Conservation (phyloP, 2,113 vertebrate genomes). For the Sebastes schlegelii region DNA sequence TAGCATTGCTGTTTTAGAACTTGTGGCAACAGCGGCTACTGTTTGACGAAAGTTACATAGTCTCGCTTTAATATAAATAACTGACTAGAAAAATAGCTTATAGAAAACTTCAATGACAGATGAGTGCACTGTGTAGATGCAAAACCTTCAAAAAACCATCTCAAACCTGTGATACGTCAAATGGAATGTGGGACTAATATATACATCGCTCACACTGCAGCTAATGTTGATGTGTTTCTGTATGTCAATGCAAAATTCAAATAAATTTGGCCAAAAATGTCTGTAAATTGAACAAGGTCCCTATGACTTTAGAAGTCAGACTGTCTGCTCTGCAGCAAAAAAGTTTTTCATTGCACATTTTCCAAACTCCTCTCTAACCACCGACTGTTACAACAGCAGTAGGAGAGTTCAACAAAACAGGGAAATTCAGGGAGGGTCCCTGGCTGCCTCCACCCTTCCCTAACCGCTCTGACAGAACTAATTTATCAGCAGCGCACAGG, state of each 20-base stretch:
- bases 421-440: background rate
- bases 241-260: background rate
- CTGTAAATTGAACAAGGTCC: conserved; percentile 1
- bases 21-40: background rate
- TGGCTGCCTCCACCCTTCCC: conserved; percentile 1
- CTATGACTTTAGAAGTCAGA: background rate
- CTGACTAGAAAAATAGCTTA: background rate
- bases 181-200: background rate
- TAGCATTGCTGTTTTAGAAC: background rate
- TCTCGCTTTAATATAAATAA: background rate
- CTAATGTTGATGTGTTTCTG: background rate
- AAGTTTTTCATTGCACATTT: conserved; percentile 22
- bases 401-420: background rate
- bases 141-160: background rate
- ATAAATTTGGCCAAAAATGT: background rate
- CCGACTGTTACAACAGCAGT: background rate
- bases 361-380: background rate
- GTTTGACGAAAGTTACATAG: background rate
- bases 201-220: background rate
- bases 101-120: background rate
- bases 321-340: background rate
- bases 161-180: background rate
- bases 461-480: background rate
- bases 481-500: background rate
- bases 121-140: background rate